phyloP scores from a whole-genome alignment of 2,888 invertebrate species.

The Sabatieria punctata region DNA sequence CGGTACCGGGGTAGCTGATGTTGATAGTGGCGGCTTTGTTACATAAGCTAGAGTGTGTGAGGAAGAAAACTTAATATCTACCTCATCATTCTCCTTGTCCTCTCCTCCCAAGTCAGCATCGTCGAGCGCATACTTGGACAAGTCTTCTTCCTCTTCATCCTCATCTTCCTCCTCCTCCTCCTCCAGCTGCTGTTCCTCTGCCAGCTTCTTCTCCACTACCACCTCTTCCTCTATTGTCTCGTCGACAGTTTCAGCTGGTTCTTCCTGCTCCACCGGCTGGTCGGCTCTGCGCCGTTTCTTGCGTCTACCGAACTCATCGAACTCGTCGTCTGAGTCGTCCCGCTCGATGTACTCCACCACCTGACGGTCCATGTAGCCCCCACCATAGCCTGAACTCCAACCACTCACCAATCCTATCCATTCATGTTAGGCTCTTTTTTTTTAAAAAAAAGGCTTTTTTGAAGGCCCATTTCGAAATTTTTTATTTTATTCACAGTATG shows the following conservation, averaged over 20 bases:
- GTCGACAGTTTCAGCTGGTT: background rate
- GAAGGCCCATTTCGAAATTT: too few species aligned
- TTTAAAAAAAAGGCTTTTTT: too few species aligned
- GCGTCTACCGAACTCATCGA: constrained; percentile 52
- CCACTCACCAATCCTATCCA: too few species aligned
- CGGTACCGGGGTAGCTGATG: too few species aligned
- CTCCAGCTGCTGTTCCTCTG: background rate
- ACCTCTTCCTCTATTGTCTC: background rate
- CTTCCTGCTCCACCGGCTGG: background rate
- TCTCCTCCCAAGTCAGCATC: constrained; percentile 1
- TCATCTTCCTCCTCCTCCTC: constrained; percentile 3
- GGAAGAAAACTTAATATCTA: too few species aligned
- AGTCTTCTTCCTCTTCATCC: constrained; percentile 9
- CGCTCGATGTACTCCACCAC: constrained; percentile 78
- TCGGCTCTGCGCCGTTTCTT: constrained; percentile 15
- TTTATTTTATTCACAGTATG: too few species aligned
- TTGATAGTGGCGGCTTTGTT: too few species aligned
- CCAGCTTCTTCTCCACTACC: background rate
- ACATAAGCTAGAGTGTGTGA: too few species aligned
- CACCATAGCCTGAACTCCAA: constrained; percentile 39
- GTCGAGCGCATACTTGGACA: constrained; percentile 5
- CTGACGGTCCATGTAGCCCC: constrained; percentile 40
- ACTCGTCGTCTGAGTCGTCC: constrained; percentile 74
- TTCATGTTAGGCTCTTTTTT: too few species aligned
- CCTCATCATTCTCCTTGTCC: constrained; percentile 2